Evolutionary conservation across 2,888 invertebrate genomes (phyloP).

Genomic region (Drosophila macrospina): DNA sequence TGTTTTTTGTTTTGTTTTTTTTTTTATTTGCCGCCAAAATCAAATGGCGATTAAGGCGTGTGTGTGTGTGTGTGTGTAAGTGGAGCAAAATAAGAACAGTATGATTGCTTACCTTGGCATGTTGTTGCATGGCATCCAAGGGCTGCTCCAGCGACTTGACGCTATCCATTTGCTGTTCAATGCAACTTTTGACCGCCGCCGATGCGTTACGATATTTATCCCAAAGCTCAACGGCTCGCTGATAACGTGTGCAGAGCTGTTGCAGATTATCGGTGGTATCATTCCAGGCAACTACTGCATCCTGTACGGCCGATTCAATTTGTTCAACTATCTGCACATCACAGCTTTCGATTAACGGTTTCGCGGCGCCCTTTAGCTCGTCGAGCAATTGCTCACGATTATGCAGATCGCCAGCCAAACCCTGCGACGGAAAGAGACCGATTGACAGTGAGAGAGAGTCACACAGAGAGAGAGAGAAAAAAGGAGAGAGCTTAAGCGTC

Average conservation of each 20-base stretch:
- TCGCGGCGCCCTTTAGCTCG: constrained; percentile 90
- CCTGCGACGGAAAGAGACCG: constrained; percentile 86
- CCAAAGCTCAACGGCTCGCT: constrained; percentile 93
- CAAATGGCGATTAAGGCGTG: constrained; percentile 12
- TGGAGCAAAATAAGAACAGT: constrained; percentile 9
- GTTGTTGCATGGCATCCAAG: constrained; percentile 89
- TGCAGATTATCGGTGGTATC: constrained; percentile 92
- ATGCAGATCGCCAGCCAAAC: constrained; percentile 91
- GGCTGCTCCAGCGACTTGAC: constrained; percentile 89
- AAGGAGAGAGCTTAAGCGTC: constrained; percentile 11
- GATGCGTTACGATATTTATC: constrained; percentile 92
- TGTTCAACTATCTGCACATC: constrained; percentile 90
- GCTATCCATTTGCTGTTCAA: constrained; percentile 91
- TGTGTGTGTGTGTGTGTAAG: neutral
- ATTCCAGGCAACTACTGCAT: constrained; percentile 92
- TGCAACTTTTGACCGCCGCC: constrained; percentile 90
- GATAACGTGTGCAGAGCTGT: constrained; percentile 91
- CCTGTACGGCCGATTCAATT: constrained; percentile 91
- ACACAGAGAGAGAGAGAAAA: constrained; percentile 5
- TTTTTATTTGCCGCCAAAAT: constrained; percentile 58
- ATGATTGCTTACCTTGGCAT: constrained; percentile 88
- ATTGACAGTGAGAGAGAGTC: constrained; percentile 8
- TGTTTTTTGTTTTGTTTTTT: neutral
- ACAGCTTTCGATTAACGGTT: constrained; percentile 90
- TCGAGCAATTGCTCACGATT: constrained; percentile 91